A percentile compares a stretch with the other conserved stretches of the same genome.
Evolutionary conservation across 2,797 vertebrate genomes (phyloP).

Genomic region (Agapornis canus): DNA sequence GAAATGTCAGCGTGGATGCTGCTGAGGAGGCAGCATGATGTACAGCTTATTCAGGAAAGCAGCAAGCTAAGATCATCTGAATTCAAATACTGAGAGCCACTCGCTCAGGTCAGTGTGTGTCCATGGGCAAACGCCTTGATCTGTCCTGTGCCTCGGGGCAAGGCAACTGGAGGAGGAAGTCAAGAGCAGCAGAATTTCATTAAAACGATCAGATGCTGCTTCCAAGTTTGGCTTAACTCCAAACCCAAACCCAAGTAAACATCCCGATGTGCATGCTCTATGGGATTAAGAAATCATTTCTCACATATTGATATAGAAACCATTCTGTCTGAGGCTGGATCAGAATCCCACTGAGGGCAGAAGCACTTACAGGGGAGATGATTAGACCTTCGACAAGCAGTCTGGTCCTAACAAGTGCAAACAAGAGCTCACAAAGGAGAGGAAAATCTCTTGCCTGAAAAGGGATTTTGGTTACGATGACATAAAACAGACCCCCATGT

Average conservation of each 20-base stretch:
- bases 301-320: rapidly evolving
- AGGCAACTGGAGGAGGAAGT: neutral
- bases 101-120: neutral
- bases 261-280: rapidly evolving
- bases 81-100: neutral
- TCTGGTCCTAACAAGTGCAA: neutral
- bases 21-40: neutral
- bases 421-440: neutral
- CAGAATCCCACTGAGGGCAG: rapidly evolving
- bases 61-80: neutral
- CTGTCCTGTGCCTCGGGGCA: slow-evolving; percentile 22
- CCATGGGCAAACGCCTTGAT: slow-evolving; percentile 21
- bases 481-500: neutral
- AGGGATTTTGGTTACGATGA: neutral
- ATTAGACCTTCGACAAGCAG: neutral
- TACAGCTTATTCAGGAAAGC: neutral
- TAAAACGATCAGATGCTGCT: neutral
- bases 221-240: neutral
- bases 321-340: neutral
- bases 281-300: neutral
- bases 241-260: neutral
- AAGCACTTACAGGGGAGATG: neutral
- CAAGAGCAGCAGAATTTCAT: neutral
- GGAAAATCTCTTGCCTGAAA: neutral
- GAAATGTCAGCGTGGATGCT: neutral